Conservation (phyloP, 2,113 vertebrate genomes). For the Rhinolophus ferrumequinum region DNA sequence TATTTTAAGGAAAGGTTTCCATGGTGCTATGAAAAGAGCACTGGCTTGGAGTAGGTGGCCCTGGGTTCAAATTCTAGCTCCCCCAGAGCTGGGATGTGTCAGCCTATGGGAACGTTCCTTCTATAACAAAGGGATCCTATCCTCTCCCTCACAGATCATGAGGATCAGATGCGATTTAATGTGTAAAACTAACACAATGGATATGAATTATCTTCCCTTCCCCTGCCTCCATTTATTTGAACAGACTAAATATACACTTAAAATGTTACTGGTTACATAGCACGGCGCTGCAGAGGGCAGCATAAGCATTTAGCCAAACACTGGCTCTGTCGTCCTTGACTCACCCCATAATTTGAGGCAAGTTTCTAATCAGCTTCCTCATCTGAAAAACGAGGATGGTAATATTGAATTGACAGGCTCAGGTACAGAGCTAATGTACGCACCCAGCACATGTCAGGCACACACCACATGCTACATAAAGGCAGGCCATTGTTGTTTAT, state of each 20-base stretch:
- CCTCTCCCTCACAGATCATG: background rate
- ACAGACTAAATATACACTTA: background rate
- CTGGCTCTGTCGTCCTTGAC: accelerated
- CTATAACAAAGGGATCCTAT: background rate
- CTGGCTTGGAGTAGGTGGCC: background rate
- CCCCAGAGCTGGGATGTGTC: background rate
- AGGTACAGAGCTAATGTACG: accelerated
- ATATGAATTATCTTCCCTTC: background rate
- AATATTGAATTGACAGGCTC: background rate
- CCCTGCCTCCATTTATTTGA: background rate
- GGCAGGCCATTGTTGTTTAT: background rate
- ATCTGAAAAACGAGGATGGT: background rate
- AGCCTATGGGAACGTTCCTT: background rate
- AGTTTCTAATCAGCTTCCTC: background rate
- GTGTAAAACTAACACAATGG: background rate
- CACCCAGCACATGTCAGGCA: background rate
- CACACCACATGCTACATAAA: accelerated
- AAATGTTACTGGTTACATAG: background rate
- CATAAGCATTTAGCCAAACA: background rate
- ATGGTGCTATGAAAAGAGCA: background rate
- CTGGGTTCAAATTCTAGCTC: background rate
- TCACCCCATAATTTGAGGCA: background rate
- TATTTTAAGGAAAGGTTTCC: background rate
- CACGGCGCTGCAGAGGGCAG: background rate
- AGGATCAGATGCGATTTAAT: background rate